Evolutionary conservation across 2,797 vertebrate genomes (phyloP), one percentile per base, ranked within the genome.

Genomic region (Karalla daura): DNA sequence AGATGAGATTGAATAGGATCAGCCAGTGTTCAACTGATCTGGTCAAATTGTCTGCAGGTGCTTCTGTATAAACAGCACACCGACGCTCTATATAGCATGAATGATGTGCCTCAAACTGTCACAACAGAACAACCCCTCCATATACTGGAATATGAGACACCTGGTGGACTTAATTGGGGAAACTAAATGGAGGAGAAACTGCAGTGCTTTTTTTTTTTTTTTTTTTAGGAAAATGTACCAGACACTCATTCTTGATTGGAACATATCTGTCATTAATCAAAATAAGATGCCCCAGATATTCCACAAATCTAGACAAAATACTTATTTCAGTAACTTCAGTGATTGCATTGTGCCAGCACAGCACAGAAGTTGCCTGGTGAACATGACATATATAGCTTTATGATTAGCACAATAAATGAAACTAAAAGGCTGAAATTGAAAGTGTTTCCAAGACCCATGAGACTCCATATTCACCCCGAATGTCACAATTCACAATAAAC

Each of bases 41-140:
- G 65, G 55, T 84, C 28, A 78, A 79, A 86, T 84, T 71, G 56
- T 78, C 63, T 81, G 75, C 87, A 89, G 90, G 87, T 92, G 89
- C 55, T 68, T 88, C 12, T 50, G 64, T 54, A 53, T 37, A 80
- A 83, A 88, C 81, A 83, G 75, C 80, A 71, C 32, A 15, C 65
- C 65, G 67, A 23, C 55, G 70, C 62, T 75, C 83, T 49, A 54
- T 27, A 62, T n/a, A 51, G 43, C 35, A 17, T 46, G 51, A 56
- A 73, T 76, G 52, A 74, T 40, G 78, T 65, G 63, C 32, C 39
- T 66, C 61, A 60, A n/a, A 21, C 55, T 87, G 89, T 89, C 88
- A 91, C 68, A 90, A 90, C 81, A 85, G 52, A 81, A 60, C 84
- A 70, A 53, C 76, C 81, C 58, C 53, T 64, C n/a, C 49, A 17